Base-by-base conservation (phyloP, 2,888 invertebrate species). In the Ommatoiulus sabulosus region DNA sequence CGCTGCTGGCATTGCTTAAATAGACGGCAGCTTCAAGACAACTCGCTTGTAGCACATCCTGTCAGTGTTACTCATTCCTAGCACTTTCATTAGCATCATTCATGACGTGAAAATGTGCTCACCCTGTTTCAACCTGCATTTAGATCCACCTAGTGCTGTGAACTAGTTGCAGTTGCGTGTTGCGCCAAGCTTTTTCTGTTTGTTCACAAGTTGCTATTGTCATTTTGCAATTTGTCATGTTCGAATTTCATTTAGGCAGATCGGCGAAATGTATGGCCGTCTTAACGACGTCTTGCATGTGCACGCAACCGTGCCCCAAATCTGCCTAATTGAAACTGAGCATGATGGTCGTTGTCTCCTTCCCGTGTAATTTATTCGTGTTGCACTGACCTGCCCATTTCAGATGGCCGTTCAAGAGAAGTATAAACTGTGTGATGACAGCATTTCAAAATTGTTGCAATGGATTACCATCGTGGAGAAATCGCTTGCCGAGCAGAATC, bases 381-480 rank as follows among this genome's bases (percentile, higher is more conserved):
- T 44, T 44, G 46, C 46, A 46, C 44, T 72, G 24, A 72, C 72
- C 72, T 72, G 72, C 72, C 72, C 72, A 48, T 88, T 90, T 84
- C 89, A 98, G 98, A 97, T 97, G 96, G 97, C 97, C 92, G 97
- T 97, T 91, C 97, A 97, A 93, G 98, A 98, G 93, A 97, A 97
- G 93, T 98, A 97, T 94, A 96, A 96, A 92, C 94, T 97, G 91
- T 97, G 97, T 93, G 97, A 97, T 93, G 97, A 97, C 92, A 96
- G 96, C 84, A 94, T 97, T 89, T 95, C 95, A 90, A 96, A 96
- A 92, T 94, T 98, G 89, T 94, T 97, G 91, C 96, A 96, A 93
- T 98, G 97, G 97, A 96, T 98, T 91, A 94, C 95, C 44, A 96
- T 96, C 90, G 94, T 97, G 10, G 98, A 98, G 93, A 95, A 96